Conservation (phyloP, 2,797 vertebrate species). For the Streptopelia turtur region DNA sequence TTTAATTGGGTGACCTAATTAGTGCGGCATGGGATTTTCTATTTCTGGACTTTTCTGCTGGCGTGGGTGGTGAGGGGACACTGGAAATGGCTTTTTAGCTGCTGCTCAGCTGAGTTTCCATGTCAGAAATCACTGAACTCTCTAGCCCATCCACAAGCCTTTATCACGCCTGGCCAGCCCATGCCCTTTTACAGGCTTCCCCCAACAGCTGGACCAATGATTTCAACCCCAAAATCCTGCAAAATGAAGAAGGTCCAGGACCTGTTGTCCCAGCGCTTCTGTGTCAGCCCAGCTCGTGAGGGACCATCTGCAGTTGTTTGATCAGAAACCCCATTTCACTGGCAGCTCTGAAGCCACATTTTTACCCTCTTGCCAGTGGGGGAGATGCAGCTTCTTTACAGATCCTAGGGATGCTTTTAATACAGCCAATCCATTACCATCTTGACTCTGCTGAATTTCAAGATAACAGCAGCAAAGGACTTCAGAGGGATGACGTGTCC, state of each 20-base stretch:
- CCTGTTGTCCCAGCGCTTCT: not conserved
- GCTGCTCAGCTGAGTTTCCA: not conserved
- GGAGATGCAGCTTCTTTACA: not conserved
- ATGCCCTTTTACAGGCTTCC: not conserved
- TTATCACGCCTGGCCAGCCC: not conserved
- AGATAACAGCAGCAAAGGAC: not conserved
- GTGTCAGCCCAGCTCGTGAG: not conserved
- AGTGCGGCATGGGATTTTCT: not conserved
- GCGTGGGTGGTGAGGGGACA: accelerated
- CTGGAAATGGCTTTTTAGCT: not conserved
- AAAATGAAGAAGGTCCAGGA: not conserved
- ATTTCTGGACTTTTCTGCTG: conserved; percentile 31
- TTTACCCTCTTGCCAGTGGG: not conserved
- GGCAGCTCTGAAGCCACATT: not conserved
- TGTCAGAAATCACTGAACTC: not conserved
- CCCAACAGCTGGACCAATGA: not conserved
- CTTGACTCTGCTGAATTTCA: not conserved
- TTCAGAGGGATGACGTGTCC: not conserved
- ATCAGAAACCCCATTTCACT: not conserved
- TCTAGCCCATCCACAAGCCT: not conserved
- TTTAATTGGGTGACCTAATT: conserved; percentile 64
- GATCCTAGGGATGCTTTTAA: not conserved
- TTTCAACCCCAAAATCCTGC: not conserved
- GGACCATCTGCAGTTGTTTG: not conserved
- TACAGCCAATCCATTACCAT: not conserved